Evolutionary conservation across 1,140 invertebrate genomes (phyloP).

Genomic region (Diachasma alloeum): DNA sequence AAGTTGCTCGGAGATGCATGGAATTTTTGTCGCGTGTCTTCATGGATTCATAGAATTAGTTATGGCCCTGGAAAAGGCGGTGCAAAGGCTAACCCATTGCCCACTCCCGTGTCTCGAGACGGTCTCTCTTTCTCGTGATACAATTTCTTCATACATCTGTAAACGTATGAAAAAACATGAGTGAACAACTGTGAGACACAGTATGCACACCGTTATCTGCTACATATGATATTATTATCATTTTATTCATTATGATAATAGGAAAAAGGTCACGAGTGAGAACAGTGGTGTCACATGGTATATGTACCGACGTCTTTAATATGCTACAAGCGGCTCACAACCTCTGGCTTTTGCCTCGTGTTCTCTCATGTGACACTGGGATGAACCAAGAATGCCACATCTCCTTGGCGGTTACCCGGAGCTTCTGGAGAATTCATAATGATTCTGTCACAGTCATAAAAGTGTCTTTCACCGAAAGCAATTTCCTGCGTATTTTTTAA

Average conservation of each 20-base stretch:
- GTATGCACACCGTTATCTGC: neutral
- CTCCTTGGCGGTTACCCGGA: conserved; percentile 29
- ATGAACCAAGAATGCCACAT: neutral
- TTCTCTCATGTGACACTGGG: neutral
- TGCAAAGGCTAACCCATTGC: neutral
- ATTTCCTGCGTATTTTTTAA: neutral
- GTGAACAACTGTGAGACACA: neutral
- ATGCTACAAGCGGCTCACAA: neutral
- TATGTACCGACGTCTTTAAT: neutral
- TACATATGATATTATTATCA: neutral
- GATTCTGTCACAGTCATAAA: conserved; percentile 27
- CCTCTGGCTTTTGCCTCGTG: neutral
- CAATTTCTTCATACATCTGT: neutral
- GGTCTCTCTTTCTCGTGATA: neutral
- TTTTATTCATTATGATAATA: neutral
- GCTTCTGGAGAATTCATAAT: conserved; percentile 59
- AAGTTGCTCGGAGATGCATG: conserved; percentile 24
- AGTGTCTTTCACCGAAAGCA: neutral
- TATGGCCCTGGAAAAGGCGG: conserved; percentile 5
- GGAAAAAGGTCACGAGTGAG: neutral
- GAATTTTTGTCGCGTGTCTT: conserved; percentile 33
- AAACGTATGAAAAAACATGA: neutral
- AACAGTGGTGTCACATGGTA: neutral
- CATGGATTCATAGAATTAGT: conserved; percentile 31
- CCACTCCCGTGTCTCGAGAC: neutral